Base-by-base conservation (phyloP, 2,888 invertebrate species). In the Drosophila anomelani region DNA sequence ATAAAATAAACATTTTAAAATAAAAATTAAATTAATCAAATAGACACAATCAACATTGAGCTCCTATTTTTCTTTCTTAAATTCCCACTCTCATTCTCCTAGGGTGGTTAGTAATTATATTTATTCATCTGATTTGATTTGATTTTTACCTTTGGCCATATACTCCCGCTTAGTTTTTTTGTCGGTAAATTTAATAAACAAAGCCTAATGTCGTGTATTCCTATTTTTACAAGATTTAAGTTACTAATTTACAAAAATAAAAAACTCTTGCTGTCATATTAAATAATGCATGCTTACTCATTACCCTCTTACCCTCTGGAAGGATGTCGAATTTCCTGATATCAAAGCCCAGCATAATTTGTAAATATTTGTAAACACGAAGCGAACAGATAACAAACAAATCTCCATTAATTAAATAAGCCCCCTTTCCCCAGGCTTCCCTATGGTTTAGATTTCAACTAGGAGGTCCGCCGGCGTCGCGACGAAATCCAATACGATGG, bases 401-500 rank as follows among this genome's bases (percentile, higher is more conserved):
- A 62, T 51, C 49, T 23, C 46, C 46, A 47, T 70, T 38, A 26
- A 41, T 23, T 13, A 17, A 17, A 23, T 29, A 3, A 8, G 29
- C 29, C 29, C 29, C n/a, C 41, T 7, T 20, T 46, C 39, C 29
- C 9, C 49, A 67, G 49, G 68, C 26, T 34, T 68, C n/a, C n/a
- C 36, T 43, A 13, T 12, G 53, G 36, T 36, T n/a, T 44, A 12
- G 26, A 26, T 36, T 80, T 69, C 23, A 17, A 43, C 36, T 55
- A 26, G 63, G 47, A 39, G 63, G 55, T 38, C 63, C 46, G 26
- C 38, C 23, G 53, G 39, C 49, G 88, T 47, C 83, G 83, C 83
- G 77, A 63, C 83, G 88, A 53, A 72, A 81, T 70, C 56, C 29
- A 72, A 83, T 36, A 12, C 71, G 66, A 57, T n/a, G 34, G 34